A percentile compares a stretch with the other conserved stretches of the same genome.
phyloP scores from a whole-genome alignment of 2,888 invertebrate species.

The Acanthopleura granulata region DNA sequence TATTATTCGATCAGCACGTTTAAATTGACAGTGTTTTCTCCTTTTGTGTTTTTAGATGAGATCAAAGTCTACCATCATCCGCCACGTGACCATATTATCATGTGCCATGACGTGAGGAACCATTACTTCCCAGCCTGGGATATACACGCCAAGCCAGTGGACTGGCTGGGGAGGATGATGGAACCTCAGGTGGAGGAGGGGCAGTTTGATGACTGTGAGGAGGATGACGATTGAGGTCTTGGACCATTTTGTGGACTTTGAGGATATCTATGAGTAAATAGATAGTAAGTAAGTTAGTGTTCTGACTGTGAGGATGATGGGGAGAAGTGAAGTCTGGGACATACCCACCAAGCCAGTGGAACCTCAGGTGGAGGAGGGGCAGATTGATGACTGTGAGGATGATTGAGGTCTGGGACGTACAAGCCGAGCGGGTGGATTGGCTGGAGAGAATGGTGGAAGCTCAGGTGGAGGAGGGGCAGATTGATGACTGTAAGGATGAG shows the following conservation, averaged over 20 bases:
- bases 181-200: conserved; percentile 30
- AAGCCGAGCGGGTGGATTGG: too few species aligned
- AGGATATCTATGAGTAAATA: too few species aligned
- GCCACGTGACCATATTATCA: not conserved
- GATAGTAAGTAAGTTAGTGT: too few species aligned
- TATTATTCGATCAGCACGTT: too few species aligned
- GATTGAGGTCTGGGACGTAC: too few species aligned
- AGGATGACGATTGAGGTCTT: not conserved
- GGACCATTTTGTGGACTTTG: too few species aligned
- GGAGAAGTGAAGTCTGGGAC: too few species aligned
- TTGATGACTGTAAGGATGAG: conserved; percentile 23
- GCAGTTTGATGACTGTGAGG: conserved; percentile 42
- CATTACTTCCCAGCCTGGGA: conserved; percentile 6
- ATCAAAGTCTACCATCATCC: not conserved
- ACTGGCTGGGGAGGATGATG: not conserved
- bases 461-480: too few species aligned
- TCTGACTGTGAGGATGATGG: too few species aligned
- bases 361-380: conserved; percentile 32
- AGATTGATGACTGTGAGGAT: conserved; percentile 38
- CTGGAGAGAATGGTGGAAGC: too few species aligned
- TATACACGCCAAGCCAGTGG: not conserved
- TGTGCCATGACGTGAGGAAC: not conserved
- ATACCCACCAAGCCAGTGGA: not conserved
- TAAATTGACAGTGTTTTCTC: too few species aligned
- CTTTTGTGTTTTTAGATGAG: not conserved